Conservation (phyloP, 2,888 invertebrate species). For the Byasa hedistus region DNA sequence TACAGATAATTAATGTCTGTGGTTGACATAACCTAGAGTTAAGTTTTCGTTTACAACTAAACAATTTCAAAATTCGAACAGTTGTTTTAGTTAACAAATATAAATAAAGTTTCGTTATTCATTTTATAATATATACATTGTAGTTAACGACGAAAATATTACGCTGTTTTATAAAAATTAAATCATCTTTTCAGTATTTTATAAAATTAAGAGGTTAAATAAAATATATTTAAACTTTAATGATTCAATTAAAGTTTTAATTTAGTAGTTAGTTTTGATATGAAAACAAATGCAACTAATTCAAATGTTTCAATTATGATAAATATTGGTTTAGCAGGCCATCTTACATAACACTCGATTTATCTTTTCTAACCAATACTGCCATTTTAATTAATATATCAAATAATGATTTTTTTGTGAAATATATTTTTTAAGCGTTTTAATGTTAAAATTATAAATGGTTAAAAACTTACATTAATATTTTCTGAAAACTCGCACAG, state of each 20-base stretch:
- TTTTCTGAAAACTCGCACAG: conserved; percentile 27
- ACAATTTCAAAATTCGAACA: too few species aligned
- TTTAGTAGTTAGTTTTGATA: neutral
- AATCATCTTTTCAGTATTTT: too few species aligned
- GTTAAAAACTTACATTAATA: conserved; percentile 40
- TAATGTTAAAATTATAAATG: too few species aligned
- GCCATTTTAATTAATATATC: neutral
- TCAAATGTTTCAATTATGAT: neutral
- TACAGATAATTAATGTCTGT: too few species aligned
- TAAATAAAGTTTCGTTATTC: too few species aligned
- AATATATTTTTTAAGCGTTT: neutral
- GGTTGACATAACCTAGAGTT: too few species aligned
- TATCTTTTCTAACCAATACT: conserved; percentile 2
- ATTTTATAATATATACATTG: too few species aligned
- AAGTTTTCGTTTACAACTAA: too few species aligned
- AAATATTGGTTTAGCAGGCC: neutral
- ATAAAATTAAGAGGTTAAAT: neutral
- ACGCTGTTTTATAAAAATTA: neutral
- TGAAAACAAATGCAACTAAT: neutral
- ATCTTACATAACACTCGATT: conserved; percentile 9
- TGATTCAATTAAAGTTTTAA: neutral
- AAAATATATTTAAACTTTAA: neutral
- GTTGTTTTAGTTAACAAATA: too few species aligned
- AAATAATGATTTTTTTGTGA: neutral
- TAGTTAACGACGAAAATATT: too few species aligned